Evolutionary conservation across 2,113 vertebrate species (phyloP).

Genomic region (Scopus umbretta): DNA sequence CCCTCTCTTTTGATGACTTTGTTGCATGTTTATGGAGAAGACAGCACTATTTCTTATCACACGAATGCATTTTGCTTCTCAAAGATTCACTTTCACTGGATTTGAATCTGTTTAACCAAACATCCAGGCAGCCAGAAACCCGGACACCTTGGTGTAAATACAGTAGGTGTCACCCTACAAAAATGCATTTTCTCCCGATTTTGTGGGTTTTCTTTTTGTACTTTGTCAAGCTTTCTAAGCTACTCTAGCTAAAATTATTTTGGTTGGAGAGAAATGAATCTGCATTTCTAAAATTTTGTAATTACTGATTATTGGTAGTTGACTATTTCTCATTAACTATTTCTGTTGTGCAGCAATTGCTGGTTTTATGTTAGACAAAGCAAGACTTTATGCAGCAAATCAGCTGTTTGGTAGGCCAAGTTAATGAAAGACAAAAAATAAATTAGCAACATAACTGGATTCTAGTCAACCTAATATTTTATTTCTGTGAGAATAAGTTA

Average conservation of each 20-base stretch:
- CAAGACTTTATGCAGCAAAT: neutral
- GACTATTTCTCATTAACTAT: neutral
- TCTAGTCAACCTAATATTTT: neutral
- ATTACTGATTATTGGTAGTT: neutral
- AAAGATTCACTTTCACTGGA: no score
- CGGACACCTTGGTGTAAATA: no score
- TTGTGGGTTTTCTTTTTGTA: rapidly evolving
- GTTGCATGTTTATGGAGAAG: neutral
- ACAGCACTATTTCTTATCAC: rapidly evolving
- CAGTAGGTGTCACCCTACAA: no score
- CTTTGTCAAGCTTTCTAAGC: neutral
- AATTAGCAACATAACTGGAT: neutral
- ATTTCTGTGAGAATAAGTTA: neutral
- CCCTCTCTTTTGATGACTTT: neutral
- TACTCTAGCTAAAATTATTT: neutral
- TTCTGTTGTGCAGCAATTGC: neutral
- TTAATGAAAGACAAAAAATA: neutral
- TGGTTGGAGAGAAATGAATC: neutral
- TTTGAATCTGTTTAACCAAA: neutral
- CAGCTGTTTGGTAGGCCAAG: neutral
- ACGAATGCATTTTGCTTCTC: neutral
- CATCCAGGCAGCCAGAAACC: neutral
- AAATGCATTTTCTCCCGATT: neutral
- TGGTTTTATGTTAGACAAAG: neutral
- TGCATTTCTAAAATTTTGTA: neutral